Conservation (phyloP, 2,113 vertebrate species). For the Caranx ignobilis region DNA sequence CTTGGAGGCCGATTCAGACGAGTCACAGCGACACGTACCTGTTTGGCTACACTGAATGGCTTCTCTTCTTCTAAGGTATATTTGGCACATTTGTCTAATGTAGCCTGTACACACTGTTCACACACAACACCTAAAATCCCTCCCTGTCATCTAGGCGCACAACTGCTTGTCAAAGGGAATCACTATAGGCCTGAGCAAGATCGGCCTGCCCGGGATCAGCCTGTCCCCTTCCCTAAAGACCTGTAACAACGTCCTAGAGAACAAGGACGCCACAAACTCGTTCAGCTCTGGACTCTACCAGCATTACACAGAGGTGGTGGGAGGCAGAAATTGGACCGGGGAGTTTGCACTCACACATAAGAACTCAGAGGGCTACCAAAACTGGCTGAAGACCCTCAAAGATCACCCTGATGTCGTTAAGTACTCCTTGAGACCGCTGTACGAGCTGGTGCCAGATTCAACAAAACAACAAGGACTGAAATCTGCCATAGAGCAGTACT, state of each 20-base stretch:
- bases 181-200: conserved; percentile 14
- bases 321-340: background rate
- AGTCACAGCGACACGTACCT: conserved; percentile 63
- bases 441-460: background rate
- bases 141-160: conserved; percentile 41
- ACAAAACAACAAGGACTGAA: background rate
- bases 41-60: conserved; percentile 59
- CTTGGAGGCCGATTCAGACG: conserved; percentile 65
- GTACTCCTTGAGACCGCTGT: conserved; percentile 36
- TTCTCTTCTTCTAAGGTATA: conserved; percentile 42
- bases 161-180: conserved; percentile 67
- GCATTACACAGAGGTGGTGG: conserved; percentile 23
- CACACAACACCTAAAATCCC: background rate
- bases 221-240: rapidly evolving
- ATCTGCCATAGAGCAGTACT: conserved; percentile 18
- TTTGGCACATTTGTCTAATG: background rate
- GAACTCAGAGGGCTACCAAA: background rate
- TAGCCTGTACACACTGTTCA: background rate
- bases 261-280: rapidly evolving
- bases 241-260: conserved; percentile 34
- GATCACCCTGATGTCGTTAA: conserved; percentile 16
- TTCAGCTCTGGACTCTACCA: conserved; percentile 20
- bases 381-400: conserved; percentile 42
- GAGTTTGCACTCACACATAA: conserved; percentile 27
- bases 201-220: rapidly evolving